Evolutionary conservation across 2,888 invertebrate genomes (phyloP).

Genomic region (Nephrocerus scutellatus): DNA sequence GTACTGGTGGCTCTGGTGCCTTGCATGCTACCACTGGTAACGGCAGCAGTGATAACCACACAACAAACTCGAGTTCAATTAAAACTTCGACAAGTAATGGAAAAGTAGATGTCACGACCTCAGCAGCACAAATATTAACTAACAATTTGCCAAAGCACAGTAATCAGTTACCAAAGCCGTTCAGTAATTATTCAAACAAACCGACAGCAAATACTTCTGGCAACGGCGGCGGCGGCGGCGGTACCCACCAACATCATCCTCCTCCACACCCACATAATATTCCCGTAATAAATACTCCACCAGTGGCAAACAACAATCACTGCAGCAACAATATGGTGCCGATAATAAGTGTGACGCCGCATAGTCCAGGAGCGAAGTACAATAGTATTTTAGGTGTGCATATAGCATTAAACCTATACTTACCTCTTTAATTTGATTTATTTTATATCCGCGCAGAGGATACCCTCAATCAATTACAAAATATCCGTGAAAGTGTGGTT

Average conservation of each 20-base stretch:
- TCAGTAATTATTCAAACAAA: constrained; percentile 16
- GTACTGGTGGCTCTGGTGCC: constrained; percentile 14
- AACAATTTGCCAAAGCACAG: too few relatives aligned
- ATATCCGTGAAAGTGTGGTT: constrained; percentile 47
- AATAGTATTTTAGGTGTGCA: constrained; percentile 55
- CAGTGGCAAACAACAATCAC: constrained; percentile 17
- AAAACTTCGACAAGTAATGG: constrained; percentile 15
- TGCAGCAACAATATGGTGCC: constrained; percentile 56
- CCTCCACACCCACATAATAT: constrained; percentile 26
- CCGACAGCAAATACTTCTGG: too few relatives aligned
- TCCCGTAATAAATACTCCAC: constrained; percentile 39
- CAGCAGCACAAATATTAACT: constrained; percentile 13
- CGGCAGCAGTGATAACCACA: constrained; percentile 3
- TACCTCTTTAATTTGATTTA: too few relatives aligned
- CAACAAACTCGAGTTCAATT: constrained; percentile 10
- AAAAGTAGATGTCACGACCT: constrained; percentile 17
- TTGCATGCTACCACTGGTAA: constrained; percentile 7
- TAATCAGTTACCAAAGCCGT: too few relatives aligned
- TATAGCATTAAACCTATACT: constrained; percentile 8
- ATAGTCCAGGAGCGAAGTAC: constrained; percentile 71
- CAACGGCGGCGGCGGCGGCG: too few relatives aligned
- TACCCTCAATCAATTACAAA: constrained; percentile 46
- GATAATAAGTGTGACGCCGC: constrained; percentile 81
- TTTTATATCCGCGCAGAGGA: too few relatives aligned
- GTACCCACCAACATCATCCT: too few relatives aligned